Conservation (phyloP, 1,140 invertebrate species). For the Agrilus planipennis region DNA sequence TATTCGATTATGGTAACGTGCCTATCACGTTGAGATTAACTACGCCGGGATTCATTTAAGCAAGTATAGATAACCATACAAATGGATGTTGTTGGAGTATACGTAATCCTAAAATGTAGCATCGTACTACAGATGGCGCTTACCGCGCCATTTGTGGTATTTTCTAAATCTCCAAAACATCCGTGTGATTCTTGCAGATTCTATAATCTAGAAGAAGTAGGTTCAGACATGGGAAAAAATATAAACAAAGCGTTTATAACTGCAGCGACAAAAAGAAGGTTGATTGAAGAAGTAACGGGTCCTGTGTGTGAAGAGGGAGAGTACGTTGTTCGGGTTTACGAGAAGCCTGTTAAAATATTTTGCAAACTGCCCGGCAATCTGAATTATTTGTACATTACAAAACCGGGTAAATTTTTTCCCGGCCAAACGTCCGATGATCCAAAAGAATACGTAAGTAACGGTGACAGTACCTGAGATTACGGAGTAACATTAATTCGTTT, state of each 20-base stretch:
- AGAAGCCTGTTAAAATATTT: constrained; percentile 31
- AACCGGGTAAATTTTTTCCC: constrained; percentile 35
- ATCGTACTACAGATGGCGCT: too few relatives aligned
- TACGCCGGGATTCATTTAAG: too few relatives aligned
- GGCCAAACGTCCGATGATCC: constrained; percentile 20
- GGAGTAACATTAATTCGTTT: too few relatives aligned
- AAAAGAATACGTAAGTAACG: constrained; percentile 25
- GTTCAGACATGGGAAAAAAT: constrained; percentile 20
- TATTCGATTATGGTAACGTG: too few relatives aligned
- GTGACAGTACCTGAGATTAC: too few relatives aligned
- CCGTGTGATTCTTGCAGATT: too few relatives aligned
- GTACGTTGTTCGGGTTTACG: constrained; percentile 18
- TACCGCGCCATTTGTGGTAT: too few relatives aligned
- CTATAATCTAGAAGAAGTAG: constrained; percentile 16
- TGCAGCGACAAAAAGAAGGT: constrained; percentile 10
- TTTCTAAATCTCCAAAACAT: too few relatives aligned
- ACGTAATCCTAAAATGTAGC: too few relatives aligned
- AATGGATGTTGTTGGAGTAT: too few relatives aligned
- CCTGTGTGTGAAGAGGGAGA: constrained; percentile 2
- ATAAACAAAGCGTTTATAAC: constrained; percentile 22
- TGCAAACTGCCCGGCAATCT: constrained; percentile 36
- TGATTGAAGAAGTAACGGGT: constrained; percentile 7
- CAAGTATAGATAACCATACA: too few relatives aligned
- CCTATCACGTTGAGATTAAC: too few relatives aligned
- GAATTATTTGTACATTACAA: constrained; percentile 36